Evolutionary conservation across 2,113 vertebrate species (phyloP), one percentile per base, ranked within the genome.

Genomic region (Mus spicilegus): DNA sequence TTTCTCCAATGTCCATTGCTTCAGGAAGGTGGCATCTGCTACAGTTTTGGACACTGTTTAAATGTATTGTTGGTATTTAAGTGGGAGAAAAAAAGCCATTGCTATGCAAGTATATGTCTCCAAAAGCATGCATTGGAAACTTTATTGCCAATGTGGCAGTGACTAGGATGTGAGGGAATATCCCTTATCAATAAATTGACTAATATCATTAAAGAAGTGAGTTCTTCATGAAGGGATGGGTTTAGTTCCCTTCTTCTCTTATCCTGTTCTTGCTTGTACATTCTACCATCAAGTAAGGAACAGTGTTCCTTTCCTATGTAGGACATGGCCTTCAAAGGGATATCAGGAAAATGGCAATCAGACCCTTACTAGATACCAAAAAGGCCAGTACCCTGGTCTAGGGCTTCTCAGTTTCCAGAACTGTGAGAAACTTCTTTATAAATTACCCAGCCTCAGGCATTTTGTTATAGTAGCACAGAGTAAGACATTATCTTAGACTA

Each of bases 401-500:
- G 49, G 28, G 65, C 20, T 58, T 77, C 70, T 24, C 3, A 69
- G 49, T 39, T 69, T 86, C 61, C 33, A 77, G 28, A 86, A 77
- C 22, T 28, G 2, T 77, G 42, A 87, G 19, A 87, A 80, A 17
- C 2, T 61, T 91, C 8, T 87, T 87, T 49, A 30, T n/a, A n/a
- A 33, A 33, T 54, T n/a, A 77, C 26, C 33, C 1, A 70, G 6
- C 14, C 49, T 87, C 3, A 19, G 54, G 22, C 73, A 54, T 80
- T 87, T 80, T 91, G 42, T 70, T 80, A 51, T 30, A 87, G 94
- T n/a, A 87, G 51, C 80, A 58, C 81, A 49, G 39, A 80, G 30
- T 72, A 80, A 63, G 82, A 73, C 17, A 39, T 54, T 20, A 14
- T 86, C 42, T 67, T 77, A 77, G 19, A 56, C 33, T 30, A 67